These are phyloP conservation scores for Drosophila teissieri DNA, from an alignment of 1,140 invertebrate species.

Conservation along the genomic window DNA sequence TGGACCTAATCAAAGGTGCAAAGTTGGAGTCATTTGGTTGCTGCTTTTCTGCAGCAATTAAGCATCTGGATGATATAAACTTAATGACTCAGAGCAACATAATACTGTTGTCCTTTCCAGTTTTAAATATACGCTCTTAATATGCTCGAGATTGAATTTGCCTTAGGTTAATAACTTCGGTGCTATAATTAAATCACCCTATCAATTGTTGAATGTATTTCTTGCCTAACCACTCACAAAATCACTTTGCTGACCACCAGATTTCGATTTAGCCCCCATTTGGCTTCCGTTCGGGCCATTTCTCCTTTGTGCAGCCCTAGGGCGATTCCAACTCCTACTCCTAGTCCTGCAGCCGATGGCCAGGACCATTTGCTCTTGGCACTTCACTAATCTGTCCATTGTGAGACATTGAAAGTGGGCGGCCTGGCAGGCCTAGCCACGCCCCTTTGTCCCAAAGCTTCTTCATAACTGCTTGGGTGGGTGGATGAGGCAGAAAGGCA, in stretches of 20 bases:
- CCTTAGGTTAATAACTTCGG: not conserved
- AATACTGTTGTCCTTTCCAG: conserved; percentile 3
- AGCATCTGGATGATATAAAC: conserved; percentile 36
- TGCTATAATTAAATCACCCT: conserved; percentile 6
- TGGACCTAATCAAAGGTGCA: conserved; percentile 35
- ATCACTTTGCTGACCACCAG: conserved; percentile 40
- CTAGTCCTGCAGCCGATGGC: conserved; percentile 5
- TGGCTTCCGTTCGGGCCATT: conserved; percentile 24
- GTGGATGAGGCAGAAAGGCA: not conserved
- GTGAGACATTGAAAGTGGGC: conserved; percentile 64
- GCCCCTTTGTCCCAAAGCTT: conserved; percentile 10
- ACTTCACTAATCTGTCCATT: conserved; percentile 82
- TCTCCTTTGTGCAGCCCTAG: conserved; percentile 3
- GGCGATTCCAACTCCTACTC: not conserved
- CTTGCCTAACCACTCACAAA: conserved; percentile 22
- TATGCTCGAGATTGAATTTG: too few species aligned
- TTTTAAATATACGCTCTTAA: not conserved
- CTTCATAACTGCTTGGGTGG: conserved; percentile 62
- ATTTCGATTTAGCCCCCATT: conserved; percentile 29
- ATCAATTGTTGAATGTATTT: conserved; percentile 18
- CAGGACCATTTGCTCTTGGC: conserved; percentile 73
- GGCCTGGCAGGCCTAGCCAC: conserved; percentile 2
- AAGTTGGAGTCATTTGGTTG: conserved; percentile 31
- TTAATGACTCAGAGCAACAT: conserved; percentile 24
- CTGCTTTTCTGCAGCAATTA: conserved; percentile 20